Conservation (phyloP, 2,113 vertebrate genomes). For the Oreochromis tanganicae region DNA sequence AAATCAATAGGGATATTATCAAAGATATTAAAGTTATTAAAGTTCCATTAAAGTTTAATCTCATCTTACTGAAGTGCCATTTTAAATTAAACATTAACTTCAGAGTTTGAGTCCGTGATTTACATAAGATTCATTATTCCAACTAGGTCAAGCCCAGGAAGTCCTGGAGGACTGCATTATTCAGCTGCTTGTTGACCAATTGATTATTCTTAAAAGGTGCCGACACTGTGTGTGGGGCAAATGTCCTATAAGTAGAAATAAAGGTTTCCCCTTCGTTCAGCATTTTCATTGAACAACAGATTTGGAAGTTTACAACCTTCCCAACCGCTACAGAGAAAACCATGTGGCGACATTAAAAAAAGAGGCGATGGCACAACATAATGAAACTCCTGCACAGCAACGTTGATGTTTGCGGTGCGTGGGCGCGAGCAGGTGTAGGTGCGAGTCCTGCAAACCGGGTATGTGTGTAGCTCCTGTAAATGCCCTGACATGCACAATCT, state of each 20-base stretch:
- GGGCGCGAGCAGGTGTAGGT: not conserved
- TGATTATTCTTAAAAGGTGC: not conserved
- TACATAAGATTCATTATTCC: not conserved
- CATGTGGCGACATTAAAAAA: not conserved
- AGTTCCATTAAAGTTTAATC: constrained; percentile 16
- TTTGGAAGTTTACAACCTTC: not conserved
- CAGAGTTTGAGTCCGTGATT: not conserved
- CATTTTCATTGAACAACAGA: not conserved
- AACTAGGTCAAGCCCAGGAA: not conserved
- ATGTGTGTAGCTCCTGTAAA: not conserved
- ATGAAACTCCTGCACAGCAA: constrained; percentile 6
- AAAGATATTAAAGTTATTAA: constrained; percentile 17
- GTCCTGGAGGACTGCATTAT: not conserved
- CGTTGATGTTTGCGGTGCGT: not conserved
- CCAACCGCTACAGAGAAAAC: not conserved
- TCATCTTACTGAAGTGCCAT: not conserved
- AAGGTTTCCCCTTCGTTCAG: not conserved
- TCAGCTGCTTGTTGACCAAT: not conserved
- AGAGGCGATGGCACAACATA: not conserved
- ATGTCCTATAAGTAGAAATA: not conserved
- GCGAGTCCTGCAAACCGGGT: not conserved
- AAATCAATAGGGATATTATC: not conserved
- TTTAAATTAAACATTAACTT: constrained; percentile 1
- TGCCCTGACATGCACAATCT: constrained; percentile 10
- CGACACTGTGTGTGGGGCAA: not conserved